Percentiles rank a stretch among this genome's conserved stretches.
Conservation (phyloP, 2,113 vertebrate genomes). For the Hydrochoerus hydrochaeris region DNA sequence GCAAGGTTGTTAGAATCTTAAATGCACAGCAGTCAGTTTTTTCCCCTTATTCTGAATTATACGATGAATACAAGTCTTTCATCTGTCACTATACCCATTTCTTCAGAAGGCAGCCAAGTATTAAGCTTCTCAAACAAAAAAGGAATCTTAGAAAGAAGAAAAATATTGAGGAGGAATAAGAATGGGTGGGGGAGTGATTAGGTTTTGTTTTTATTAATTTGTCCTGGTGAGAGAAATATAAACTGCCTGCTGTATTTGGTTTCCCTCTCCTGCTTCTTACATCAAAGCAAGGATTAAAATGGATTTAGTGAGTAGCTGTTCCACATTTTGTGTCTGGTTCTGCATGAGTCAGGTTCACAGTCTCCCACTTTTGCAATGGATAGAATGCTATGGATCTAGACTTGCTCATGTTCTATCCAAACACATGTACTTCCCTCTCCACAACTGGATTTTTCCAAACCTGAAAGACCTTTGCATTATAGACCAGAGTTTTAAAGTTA, state of each 20-base stretch:
- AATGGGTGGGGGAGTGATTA: slow-evolving; percentile 82
- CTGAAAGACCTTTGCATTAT: neutral
- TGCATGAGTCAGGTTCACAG: slow-evolving; percentile 2
- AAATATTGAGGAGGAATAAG: slow-evolving; percentile 86
- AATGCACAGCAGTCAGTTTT: slow-evolving; percentile 89
- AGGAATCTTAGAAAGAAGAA: slow-evolving; percentile 82
- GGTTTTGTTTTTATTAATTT: slow-evolving; percentile 89
- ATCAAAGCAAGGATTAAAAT: slow-evolving; percentile 80
- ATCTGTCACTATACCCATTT: slow-evolving; percentile 87
- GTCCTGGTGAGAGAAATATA: slow-evolving; percentile 81
- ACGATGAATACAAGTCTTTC: slow-evolving; percentile 87
- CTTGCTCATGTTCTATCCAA: neutral
- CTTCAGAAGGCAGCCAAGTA: slow-evolving; percentile 88
- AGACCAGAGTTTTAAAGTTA: neutral
- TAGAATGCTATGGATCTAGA: accelerated
- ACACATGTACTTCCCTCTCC: too few relatives aligned
- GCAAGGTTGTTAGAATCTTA: slow-evolving; percentile 91
- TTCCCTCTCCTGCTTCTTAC: slow-evolving; percentile 50
- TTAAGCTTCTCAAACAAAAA: slow-evolving; percentile 85
- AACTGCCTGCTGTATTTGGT: slow-evolving; percentile 75
- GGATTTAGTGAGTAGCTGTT: slow-evolving; percentile 69
- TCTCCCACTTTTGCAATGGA: neutral
- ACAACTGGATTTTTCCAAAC: neutral
- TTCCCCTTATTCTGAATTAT: slow-evolving; percentile 87
- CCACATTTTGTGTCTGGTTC: slow-evolving; percentile 35